Evolutionary conservation across 1,140 invertebrate genomes (phyloP).

Genomic region (Heliconius congener): DNA sequence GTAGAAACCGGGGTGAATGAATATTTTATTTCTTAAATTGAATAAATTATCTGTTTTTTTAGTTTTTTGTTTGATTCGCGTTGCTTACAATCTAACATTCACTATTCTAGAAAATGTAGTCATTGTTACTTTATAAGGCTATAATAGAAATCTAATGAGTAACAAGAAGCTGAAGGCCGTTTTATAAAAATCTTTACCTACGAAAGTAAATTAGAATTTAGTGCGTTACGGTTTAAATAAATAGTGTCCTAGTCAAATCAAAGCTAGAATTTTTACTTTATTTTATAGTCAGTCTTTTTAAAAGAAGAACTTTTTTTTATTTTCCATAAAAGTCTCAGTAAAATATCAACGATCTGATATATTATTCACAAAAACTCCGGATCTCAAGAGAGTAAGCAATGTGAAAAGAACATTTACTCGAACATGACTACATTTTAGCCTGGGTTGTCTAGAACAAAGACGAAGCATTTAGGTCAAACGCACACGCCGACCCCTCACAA

Average conservation of each 20-base stretch:
- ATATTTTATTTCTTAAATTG: neutral
- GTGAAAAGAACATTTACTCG: slow-evolving; percentile 3
- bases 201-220: neutral
- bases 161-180: neutral
- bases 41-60: neutral
- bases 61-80: neutral
- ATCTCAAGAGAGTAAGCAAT: neutral
- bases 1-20: too few species aligned
- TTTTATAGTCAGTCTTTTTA: neutral
- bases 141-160: slow-evolving; percentile 3
- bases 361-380: neutral
- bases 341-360: neutral
- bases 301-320: too few species aligned
- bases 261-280: neutral
- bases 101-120: neutral
- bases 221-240: neutral
- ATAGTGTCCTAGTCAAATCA: neutral
- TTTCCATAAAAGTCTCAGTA: too few species aligned
- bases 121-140: slow-evolving; percentile 4
- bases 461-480: slow-evolving; percentile 29
- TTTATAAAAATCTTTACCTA: slow-evolving; percentile 9
- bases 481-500: slow-evolving; percentile 13
- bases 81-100: neutral
- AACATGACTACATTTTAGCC: neutral
- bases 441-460: slow-evolving; percentile 25